Percentiles rank a stretch among this genome's conserved stretches.
These are phyloP conservation scores for Euzophera pinguis DNA, from an alignment of 2,888 invertebrate species.

Conservation along the genomic window DNA sequence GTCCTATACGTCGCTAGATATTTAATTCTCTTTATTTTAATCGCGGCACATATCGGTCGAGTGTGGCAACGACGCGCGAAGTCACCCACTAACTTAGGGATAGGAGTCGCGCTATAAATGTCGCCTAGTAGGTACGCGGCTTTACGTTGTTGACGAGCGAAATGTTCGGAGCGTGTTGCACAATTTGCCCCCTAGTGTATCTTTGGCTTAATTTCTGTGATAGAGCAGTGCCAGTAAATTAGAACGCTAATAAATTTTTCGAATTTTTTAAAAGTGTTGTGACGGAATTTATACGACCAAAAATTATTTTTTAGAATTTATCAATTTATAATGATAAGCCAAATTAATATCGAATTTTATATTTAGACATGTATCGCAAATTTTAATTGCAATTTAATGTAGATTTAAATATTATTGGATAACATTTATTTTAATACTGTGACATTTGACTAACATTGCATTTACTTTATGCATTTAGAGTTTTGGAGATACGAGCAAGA, in stretches of 20 bases:
- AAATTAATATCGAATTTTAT: slow-evolving; percentile 1
- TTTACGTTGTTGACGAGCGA: too few species aligned
- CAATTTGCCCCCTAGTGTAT: too few species aligned
- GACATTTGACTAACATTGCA: slow-evolving; percentile 25
- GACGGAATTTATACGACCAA: slow-evolving; percentile 17
- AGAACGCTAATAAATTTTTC: slow-evolving; percentile 19
- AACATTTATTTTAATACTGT: slow-evolving; percentile 2
- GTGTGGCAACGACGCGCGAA: too few species aligned
- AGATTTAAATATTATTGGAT: neutral
- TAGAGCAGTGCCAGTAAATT: slow-evolving; percentile 57
- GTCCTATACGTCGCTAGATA: too few species aligned
- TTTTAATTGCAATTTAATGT: neutral
- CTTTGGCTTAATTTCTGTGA: slow-evolving; percentile 66
- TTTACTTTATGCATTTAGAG: slow-evolving; percentile 39
- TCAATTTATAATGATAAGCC: neutral
- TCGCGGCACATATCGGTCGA: too few species aligned
- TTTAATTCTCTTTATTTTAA: too few species aligned
- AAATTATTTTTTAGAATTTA: slow-evolving; percentile 18
- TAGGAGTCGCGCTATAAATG: too few species aligned
- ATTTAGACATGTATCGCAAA: neutral
- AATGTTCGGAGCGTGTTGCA: too few species aligned
- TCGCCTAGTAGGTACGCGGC: too few species aligned
- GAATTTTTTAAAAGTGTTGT: slow-evolving; percentile 15
- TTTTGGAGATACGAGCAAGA: slow-evolving; percentile 18
- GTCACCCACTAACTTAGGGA: too few species aligned